Evolutionary conservation across 2,113 vertebrate species (phyloP).

Genomic region (Corythornis cristatus): DNA sequence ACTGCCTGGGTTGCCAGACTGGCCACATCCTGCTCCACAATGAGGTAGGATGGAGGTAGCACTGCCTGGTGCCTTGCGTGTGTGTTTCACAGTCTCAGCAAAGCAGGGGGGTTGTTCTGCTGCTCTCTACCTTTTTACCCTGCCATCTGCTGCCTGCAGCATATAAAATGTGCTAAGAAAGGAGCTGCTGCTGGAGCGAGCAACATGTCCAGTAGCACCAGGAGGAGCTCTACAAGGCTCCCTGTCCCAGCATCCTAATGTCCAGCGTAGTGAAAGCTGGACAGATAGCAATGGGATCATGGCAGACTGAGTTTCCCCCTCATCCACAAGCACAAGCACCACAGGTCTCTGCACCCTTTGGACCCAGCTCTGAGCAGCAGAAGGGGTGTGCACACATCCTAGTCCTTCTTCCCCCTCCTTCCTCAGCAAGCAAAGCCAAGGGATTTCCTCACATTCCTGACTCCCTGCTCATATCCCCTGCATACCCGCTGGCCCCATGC

Average conservation of each 20-base stretch:
- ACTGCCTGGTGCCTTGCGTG: not conserved
- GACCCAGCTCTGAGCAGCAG: not conserved
- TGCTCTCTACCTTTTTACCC: not conserved
- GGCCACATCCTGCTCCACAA: not conserved
- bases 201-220: not conserved
- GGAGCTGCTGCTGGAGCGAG: not conserved
- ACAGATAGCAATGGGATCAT: not conserved
- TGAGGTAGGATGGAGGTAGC: not conserved
- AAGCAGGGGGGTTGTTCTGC: not conserved
- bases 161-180: not conserved
- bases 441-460: constrained; percentile 35
- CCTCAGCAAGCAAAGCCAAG: not conserved
- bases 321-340: not conserved
- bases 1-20: not conserved
- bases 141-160: not conserved
- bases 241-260: not conserved
- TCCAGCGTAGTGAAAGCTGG: not conserved
- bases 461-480: not conserved
- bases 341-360: not conserved
- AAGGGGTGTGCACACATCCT: not conserved
- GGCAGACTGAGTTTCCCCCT: not conserved
- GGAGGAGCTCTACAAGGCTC: not conserved
- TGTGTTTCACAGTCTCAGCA: accelerated
- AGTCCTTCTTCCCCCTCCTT: not conserved
- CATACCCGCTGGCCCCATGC: not conserved